Base-by-base conservation (phyloP, 2,888 invertebrate genomes). In the Tenodera sinensis region DNA sequence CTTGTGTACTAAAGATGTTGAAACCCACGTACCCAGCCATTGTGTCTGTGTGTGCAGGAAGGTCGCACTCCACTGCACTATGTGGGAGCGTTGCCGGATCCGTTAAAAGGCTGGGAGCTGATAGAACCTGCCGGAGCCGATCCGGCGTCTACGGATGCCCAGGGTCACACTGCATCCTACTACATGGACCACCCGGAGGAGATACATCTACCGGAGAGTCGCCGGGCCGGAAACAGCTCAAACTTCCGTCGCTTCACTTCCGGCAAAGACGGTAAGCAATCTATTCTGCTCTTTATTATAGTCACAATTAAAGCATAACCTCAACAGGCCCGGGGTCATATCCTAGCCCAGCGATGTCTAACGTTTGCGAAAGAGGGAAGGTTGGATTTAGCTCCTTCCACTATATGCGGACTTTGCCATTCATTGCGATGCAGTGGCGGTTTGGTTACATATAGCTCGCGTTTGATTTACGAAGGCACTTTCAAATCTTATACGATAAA, bases 1-100 rank as follows among this genome's bases (percentile, higher is more conserved):
- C 30, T 30, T 4, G 30, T 3, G 4, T 3, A 4, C n/a, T n/a
- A n/a, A n/a, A n/a, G n/a, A n/a, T n/a, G n/a, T n/a, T n/a, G n/a
- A n/a, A n/a, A n/a, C n/a, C n/a, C n/a, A n/a, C n/a, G n/a, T n/a
- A n/a, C n/a, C n/a, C n/a, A n/a, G n/a, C n/a, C n/a, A n/a, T n/a
- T n/a, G n/a, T n/a, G n/a, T 34, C 8, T 34, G 8, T 34, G 8
- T 42, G 42, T 91, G 42, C 91, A 96, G 96, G 96, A 96, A 91
- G 96, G 95, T 71, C 93, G 96, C 91, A 96, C 96, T 2, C 94
- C 96, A 3, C 94, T 96, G 89, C 96, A 96, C 92, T 96, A 96
- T 92, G 95, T 95, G 82, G 95, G 95, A 0, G 95, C 95, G 89
- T 94, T 95, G 91, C 94, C 94, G 91, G 95, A 96, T 91, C 94